Base-by-base conservation (phyloP, 2,888 invertebrate genomes). In the Drosophila mayaguana region DNA sequence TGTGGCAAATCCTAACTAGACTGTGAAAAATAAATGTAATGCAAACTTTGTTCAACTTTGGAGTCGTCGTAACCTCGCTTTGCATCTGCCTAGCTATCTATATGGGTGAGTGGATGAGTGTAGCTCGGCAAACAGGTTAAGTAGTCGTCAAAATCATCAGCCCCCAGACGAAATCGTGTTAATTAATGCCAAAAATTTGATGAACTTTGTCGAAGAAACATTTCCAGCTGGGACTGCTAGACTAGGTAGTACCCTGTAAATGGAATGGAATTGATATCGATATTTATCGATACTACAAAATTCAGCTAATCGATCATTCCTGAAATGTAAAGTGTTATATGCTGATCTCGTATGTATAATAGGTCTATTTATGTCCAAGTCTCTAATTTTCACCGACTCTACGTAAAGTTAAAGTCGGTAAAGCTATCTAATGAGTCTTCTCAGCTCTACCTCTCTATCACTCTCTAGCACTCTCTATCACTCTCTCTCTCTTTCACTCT, bases 11-110 rank as follows among this genome's bases (percentile, higher is more conserved):
- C 88, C 79, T 70, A 84, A 89, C 75, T 89, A 80, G 84, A 89
- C 66, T 89, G 90, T 84, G 90, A 84, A 89, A 87, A 84, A 60
- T 51, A 55, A 67, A 70, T 71, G 87, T 89, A 88, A 89, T 84
- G 85, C 73, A 72, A 88, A 69, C 75, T 80, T 76, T 75, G 22
- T 1, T 50, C 18, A 50, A 14, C 50, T 50, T 32, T 50, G 70
- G 62, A 65, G 62, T 53, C 56, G 62, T 53, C 56, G 43, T 61
- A 87, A 51, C 88, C 83, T 88, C 72, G 74, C 68, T 57, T 61
- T 38, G 57, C 38, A 18, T 32, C 12, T 43, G 45, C 20, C 14
- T 25, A 25, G 32, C 20, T 46, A 40, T 45, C n/a, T 36, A 32
- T 43, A 53, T 65, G 80, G 54, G 46, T 63, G 36, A 22, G 14